Percentiles rank a stretch among this genome's conserved stretches.
phyloP scores from a whole-genome alignment of 2,888 invertebrate species.

The Eremobia ochroleuca region DNA sequence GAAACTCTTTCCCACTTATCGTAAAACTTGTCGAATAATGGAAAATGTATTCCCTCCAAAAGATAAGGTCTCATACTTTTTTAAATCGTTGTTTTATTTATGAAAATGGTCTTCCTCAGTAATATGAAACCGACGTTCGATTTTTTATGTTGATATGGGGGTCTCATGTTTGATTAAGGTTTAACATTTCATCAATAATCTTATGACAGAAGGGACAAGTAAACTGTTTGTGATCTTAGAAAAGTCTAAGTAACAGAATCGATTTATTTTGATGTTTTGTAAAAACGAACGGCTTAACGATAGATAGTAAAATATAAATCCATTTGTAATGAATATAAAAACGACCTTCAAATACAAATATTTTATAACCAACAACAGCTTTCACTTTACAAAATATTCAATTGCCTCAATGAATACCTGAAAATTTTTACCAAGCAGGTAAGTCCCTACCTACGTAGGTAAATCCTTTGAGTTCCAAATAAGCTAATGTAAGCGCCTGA shows the following conservation, averaged over 20 bases:
- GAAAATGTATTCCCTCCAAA: slow-evolving; percentile 30
- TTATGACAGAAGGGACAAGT: slow-evolving; percentile 18
- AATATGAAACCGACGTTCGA: slow-evolving; percentile 18
- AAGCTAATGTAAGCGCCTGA: slow-evolving; percentile 6
- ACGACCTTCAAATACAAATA: slow-evolving; percentile 4
- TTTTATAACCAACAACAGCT: slow-evolving; percentile 16
- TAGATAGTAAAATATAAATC: neutral
- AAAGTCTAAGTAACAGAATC: neutral
- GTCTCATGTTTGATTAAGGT: slow-evolving; percentile 49
- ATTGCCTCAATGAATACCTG: slow-evolving; percentile 12
- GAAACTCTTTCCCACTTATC: slow-evolving; percentile 41
- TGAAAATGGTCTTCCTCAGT: slow-evolving; percentile 29
- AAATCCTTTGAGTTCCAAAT: slow-evolving; percentile 36
- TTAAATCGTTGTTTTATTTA: slow-evolving; percentile 53
- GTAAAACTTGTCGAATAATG: slow-evolving; percentile 48
- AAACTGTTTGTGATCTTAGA: neutral
- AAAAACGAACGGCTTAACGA: neutral
- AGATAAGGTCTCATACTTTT: slow-evolving; percentile 29
- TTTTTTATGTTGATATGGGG: slow-evolving; percentile 24
- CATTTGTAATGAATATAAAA: slow-evolving; percentile 2
- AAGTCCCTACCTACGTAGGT: neutral
- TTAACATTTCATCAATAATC: slow-evolving; percentile 51
- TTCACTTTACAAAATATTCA: slow-evolving; percentile 34
- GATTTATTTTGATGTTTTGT: neutral
- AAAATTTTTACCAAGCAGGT: neutral